Evolutionary conservation across 2,113 vertebrate species (phyloP).

Genomic region (Channa maculata): DNA sequence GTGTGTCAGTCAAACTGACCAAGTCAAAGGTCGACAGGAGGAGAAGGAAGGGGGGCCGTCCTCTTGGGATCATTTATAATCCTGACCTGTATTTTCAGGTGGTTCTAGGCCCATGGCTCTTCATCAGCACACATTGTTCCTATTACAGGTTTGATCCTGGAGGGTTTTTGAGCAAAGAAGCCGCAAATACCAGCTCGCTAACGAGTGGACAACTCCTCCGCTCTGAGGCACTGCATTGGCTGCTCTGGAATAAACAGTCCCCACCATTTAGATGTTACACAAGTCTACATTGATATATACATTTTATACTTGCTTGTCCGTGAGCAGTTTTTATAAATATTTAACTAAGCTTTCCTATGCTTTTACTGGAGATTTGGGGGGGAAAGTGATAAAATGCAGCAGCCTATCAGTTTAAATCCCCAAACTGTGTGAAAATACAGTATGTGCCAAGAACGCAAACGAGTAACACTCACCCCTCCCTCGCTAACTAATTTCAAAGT

Average conservation of each 20-base stretch:
- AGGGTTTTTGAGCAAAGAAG: conserved; percentile 38
- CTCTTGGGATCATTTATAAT: conserved; percentile 65
- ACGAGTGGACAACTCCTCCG: conserved; percentile 15
- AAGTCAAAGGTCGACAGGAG: conserved; percentile 66
- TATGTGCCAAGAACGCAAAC: conserved; percentile 43
- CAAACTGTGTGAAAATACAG: conserved; percentile 36
- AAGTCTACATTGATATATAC: neutral
- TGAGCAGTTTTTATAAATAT: conserved; percentile 30
- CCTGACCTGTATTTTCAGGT: conserved; percentile 76
- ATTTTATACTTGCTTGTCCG: too few relatives aligned
- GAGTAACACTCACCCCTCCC: conserved; percentile 1
- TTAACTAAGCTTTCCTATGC: neutral
- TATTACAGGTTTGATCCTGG: conserved; percentile 64
- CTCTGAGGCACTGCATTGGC: neutral
- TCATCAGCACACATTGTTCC: conserved; percentile 68
- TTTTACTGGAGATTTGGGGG: conserved; percentile 17
- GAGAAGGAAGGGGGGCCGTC: conserved; percentile 12
- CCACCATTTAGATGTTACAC: conserved; percentile 1
- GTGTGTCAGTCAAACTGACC: conserved; percentile 80
- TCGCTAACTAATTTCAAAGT: conserved; percentile 40
- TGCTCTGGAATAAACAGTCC: conserved; percentile 39
- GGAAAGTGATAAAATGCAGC: conserved; percentile 34
- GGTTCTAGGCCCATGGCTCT: conserved; percentile 13
- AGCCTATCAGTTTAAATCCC: conserved; percentile 49
- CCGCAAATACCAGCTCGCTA: conserved; percentile 28